These are phyloP conservation scores for Chionis minor DNA, from an alignment of 2,113 vertebrate genomes.

Conservation along the genomic window DNA sequence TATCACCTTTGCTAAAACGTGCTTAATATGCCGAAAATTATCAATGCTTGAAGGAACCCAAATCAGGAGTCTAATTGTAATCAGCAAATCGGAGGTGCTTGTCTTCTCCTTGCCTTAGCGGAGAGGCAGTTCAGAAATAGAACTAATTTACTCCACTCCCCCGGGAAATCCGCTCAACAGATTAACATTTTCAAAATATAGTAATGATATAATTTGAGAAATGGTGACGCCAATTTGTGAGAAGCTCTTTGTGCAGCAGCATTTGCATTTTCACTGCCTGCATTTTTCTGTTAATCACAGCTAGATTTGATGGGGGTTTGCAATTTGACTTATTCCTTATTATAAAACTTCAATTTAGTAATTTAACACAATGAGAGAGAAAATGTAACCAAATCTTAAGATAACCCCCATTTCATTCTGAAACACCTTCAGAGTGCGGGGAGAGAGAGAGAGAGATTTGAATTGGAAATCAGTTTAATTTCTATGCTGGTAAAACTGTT, in stretches of 20 bases:
- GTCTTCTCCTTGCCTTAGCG: conserved; percentile 93
- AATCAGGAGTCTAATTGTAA: conserved; percentile 99
- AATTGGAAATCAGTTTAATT: conserved; percentile 89
- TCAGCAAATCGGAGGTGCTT: conserved; percentile 99
- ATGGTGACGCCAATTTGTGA: conserved; percentile 99
- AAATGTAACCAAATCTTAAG: conserved; percentile 93
- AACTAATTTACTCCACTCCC: conserved; percentile 99
- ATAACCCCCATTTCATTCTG: conserved; percentile 91
- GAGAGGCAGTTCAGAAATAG: conserved; percentile 99
- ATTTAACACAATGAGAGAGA: conserved; percentile 96
- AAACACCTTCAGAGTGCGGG: conserved; percentile 85
- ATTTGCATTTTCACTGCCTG: conserved; percentile 99
- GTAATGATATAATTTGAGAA: conserved; percentile 99
- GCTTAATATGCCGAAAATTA: conserved; percentile 99
- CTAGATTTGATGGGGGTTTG: conserved; percentile 94
- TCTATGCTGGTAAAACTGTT: conserved; percentile 81
- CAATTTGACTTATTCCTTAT: conserved; percentile 99
- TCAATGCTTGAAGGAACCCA: conserved; percentile 99
- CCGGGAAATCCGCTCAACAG: conserved; percentile 99
- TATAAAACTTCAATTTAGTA: conserved; percentile 99
- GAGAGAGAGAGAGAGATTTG: conserved; percentile 80
- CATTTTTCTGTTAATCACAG: conserved; percentile 98
- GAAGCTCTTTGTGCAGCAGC: conserved; percentile 97
- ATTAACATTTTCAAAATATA: conserved; percentile 99
- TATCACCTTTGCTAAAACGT: conserved; percentile 99